A percentile compares a stretch with the other conserved stretches of the same genome.
Evolutionary conservation across 2,888 invertebrate species (phyloP).

Genomic region (Philereme vetulata): DNA sequence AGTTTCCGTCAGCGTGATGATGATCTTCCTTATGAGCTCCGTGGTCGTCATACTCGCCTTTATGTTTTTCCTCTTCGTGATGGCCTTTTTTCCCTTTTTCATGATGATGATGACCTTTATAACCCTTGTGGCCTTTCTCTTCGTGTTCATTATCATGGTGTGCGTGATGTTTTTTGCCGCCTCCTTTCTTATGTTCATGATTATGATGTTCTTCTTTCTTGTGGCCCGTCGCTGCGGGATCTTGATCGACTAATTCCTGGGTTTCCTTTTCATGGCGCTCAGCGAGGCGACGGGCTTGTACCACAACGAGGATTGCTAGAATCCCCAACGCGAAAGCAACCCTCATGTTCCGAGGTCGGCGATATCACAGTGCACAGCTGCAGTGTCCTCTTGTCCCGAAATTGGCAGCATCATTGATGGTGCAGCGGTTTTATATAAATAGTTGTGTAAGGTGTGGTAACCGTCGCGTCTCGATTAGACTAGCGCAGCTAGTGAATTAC

Average conservation of each 20-base stretch:
- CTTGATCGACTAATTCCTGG: slow-evolving; percentile 56
- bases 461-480: slow-evolving; percentile 65
- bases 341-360: slow-evolving; percentile 60
- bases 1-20: slow-evolving; percentile 86
- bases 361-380: slow-evolving; percentile 47
- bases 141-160: slow-evolving; percentile 87
- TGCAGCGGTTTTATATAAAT: slow-evolving; percentile 79
- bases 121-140: slow-evolving; percentile 88
- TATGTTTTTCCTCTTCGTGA: slow-evolving; percentile 87
- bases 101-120: slow-evolving; percentile 87
- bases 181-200: slow-evolving; percentile 85
- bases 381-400: slow-evolving; percentile 61
- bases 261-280: slow-evolving; percentile 47
- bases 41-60: slow-evolving; percentile 85
- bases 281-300: slow-evolving; percentile 62
- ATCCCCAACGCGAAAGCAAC: slow-evolving; percentile 60
- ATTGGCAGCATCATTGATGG: slow-evolving; percentile 71
- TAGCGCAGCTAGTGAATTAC: slow-evolving; percentile 30
- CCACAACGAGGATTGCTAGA: slow-evolving; percentile 53
- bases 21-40: slow-evolving; percentile 86
- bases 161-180: slow-evolving; percentile 86
- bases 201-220: slow-evolving; percentile 77
- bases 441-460: slow-evolving; percentile 77
- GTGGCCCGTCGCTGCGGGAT: slow-evolving; percentile 70
- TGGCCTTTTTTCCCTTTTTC: slow-evolving; percentile 89